phyloP scores from a whole-genome alignment of 2,113 vertebrate genomes.

The Actenoides lindsayi region DNA sequence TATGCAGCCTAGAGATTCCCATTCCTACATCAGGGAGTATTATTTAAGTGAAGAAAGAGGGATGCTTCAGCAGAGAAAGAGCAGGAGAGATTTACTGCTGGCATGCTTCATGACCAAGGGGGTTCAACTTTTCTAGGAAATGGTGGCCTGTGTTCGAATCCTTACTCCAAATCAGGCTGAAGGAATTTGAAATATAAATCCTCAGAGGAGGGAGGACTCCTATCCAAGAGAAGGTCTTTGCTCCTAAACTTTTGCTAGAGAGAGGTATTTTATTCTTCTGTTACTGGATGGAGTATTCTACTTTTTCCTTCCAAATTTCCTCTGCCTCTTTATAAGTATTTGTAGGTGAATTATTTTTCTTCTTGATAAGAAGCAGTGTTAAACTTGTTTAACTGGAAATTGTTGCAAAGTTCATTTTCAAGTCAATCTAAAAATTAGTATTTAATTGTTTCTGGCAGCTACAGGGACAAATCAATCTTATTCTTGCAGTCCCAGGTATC shows the following conservation, averaged over 20 bases:
- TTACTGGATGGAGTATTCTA: neutral
- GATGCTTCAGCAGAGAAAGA: neutral
- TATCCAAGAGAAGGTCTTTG: neutral
- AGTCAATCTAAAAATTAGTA: neutral
- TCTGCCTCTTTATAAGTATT: neutral
- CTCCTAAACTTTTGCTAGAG: neutral
- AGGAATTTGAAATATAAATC: neutral
- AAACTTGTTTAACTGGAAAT: neutral
- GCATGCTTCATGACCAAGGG: neutral
- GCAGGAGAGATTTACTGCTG: neutral
- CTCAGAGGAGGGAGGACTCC: neutral
- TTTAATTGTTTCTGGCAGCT: neutral
- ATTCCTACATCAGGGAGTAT: neutral
- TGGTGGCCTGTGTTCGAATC: accelerated
- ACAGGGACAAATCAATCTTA: neutral
- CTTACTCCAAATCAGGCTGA: neutral
- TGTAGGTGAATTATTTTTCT: neutral
- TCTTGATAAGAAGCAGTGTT: neutral
- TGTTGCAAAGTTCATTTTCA: neutral
- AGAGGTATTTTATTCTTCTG: neutral
- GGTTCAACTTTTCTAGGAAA: slow-evolving; percentile 33
- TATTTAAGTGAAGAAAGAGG: neutral
- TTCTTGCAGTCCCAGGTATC: neutral
- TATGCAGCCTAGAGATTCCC: neutral
- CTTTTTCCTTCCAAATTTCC: neutral